phyloP scores from a whole-genome alignment of 2,797 vertebrate species.

The Centroberyx gerrardi region DNA sequence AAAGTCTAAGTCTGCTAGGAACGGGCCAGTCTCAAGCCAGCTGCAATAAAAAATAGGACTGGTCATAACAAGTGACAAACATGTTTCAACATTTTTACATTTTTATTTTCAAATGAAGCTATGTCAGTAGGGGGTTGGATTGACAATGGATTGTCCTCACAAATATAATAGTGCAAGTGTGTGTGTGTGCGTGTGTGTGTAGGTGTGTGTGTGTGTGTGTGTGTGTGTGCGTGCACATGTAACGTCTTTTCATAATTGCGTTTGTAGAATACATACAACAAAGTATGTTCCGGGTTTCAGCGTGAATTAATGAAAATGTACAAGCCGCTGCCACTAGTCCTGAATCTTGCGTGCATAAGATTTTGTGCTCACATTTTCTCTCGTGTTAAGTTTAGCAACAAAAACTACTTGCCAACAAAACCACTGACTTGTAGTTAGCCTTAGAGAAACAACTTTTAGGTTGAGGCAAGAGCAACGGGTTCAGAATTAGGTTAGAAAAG shows the following conservation, averaged over 20 bases:
- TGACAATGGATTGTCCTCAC: too few relatives aligned
- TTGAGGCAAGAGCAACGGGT: background rate
- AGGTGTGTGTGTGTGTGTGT: background rate
- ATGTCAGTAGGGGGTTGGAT: too few relatives aligned
- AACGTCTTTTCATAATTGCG: background rate
- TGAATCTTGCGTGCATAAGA: background rate
- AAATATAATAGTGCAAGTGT: too few relatives aligned
- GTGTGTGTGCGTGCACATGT: background rate
- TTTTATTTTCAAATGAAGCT: too few relatives aligned
- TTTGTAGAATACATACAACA: background rate
- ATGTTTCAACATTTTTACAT: too few relatives aligned
- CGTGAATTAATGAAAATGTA: background rate
- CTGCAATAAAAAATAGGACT: too few relatives aligned
- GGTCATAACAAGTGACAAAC: too few relatives aligned
- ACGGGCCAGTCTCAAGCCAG: too few relatives aligned
- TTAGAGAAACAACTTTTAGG: background rate
- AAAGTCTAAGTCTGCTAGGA: too few relatives aligned
- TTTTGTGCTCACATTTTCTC: background rate
- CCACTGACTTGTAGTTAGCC: background rate
- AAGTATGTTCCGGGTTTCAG: background rate
- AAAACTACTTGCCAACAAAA: background rate
- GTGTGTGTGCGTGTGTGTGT: too few relatives aligned
- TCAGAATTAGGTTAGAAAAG: background rate
- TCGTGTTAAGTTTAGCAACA: background rate
- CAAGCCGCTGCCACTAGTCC: background rate